Percentiles rank a stretch among this genome's conserved stretches.
Conservation (phyloP, 2,888 invertebrate species). For the Adela reaumurella region DNA sequence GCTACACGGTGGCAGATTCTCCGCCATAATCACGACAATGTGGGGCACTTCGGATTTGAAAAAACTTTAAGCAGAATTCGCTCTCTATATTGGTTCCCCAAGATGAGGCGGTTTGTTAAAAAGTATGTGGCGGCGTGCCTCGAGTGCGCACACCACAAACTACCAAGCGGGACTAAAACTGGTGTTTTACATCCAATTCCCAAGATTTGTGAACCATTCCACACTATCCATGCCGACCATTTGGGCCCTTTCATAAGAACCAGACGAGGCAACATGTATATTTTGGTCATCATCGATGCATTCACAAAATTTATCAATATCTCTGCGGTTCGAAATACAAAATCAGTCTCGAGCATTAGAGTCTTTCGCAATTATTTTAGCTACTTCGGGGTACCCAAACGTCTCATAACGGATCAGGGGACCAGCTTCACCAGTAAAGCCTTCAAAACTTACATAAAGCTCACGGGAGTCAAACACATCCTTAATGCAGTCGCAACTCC, state of each 20-base stretch:
- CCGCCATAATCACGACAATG: constrained; percentile 5
- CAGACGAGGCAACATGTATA: constrained; percentile 10
- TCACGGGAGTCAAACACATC: constrained; percentile 9
- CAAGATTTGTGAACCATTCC: constrained; percentile 5
- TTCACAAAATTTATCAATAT: constrained; percentile 10
- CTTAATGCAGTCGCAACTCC: constrained; percentile 11
- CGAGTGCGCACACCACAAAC: constrained; percentile 12
- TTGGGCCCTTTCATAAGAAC: constrained; percentile 10
- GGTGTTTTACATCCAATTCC: constrained; percentile 9
- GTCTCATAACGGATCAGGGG: constrained; percentile 10
- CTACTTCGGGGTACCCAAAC: constrained; percentile 3
- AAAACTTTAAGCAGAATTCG: constrained; percentile 14
- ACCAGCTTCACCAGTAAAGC: constrained; percentile 9
- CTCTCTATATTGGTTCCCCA: constrained; percentile 14
- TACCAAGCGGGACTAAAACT: constrained; percentile 7
- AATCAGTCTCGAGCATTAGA: constrained; percentile 6
- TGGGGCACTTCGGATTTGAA: constrained; percentile 15
- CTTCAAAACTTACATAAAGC: neutral
- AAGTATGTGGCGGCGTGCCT: constrained; percentile 14
- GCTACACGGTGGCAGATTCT: constrained; percentile 4
- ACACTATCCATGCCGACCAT: constrained; percentile 9
- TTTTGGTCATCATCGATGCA: constrained; percentile 11
- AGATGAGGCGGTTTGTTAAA: constrained; percentile 13
- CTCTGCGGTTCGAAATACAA: constrained; percentile 5
- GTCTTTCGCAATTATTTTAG: constrained; percentile 2